Base-by-base conservation (phyloP, 2,113 vertebrate species). In the Ramphastos sulfuratus region DNA sequence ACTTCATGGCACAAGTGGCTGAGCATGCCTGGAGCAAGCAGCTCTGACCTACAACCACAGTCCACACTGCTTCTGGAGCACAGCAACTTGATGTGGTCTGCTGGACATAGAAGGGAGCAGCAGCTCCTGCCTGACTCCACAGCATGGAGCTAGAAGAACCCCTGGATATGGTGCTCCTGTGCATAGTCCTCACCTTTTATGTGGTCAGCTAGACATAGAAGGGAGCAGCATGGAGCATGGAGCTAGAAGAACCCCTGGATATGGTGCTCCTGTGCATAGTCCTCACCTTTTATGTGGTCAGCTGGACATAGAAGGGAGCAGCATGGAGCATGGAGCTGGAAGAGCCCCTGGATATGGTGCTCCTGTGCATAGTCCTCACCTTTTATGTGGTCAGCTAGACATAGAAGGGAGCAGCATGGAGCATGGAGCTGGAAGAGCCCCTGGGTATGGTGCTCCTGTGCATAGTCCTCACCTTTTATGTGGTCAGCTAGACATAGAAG, bases 1-100 rank as follows among this genome's bases (percentile, higher is more conserved):
- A 1, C 13, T 27, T 13, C 2, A 54, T 28, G 21, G 44, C 7
- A 12, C 42, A 10, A 48, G 30, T 15, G 1, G 37, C 1, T 35
- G 15, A 56, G 48, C 66, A n/a, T 1, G 0, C 19, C 4, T 44
- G 52, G 58, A 37, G 59, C 37, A 10, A 8, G 7, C 13, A 3
- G 16, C 8, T 31, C 42, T 15, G 27, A 12, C 52, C 2, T 4
- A 18, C 14, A 4, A 6, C 33, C 30, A 8, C 1, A 4, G 5
- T 48, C 19, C 42, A 6, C 31, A 2, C 27, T 1, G 2, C 71
- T 82, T 19, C 50, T 5, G 52, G 58, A 28, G 18, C 65, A 8
- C 28, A 14, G 23, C 42, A 6, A 44, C 17, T 30, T n/a, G 27
- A 9, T 1, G 12, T 6, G 33, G 18, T 24, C 71, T 54, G 31